A percentile compares a stretch with the other conserved stretches of the same genome.
These are phyloP conservation scores for Dasypogon diadema DNA, from an alignment of 2,888 invertebrate genomes.

Conservation along the genomic window DNA sequence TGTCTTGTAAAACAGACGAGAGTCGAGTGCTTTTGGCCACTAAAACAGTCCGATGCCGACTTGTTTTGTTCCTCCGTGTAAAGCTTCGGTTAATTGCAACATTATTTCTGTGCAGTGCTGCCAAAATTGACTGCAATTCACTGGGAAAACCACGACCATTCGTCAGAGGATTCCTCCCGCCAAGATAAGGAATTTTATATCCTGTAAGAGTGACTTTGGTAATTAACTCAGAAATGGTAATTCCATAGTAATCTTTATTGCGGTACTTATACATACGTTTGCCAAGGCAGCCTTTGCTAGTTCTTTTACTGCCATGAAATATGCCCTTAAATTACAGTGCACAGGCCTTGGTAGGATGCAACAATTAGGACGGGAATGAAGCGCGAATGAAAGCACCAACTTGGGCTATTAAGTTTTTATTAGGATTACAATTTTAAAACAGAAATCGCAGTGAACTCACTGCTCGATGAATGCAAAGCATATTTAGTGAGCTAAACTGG, in stretches of 20 bases:
- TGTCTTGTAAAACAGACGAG: conserved; percentile 34
- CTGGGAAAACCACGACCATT: conserved; percentile 48
- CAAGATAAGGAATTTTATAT: conserved; percentile 38
- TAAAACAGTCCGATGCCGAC: conserved; percentile 1
- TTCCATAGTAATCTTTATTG: conserved; percentile 11
- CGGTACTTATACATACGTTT: not conserved
- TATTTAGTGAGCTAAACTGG: no score
- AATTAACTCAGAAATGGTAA: conserved; percentile 46
- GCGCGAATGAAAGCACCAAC: no score
- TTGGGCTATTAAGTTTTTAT: no score
- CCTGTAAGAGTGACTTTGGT: conserved; percentile 18
- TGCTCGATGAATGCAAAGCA: no score
- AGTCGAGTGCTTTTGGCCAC: conserved; percentile 31
- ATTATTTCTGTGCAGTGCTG: conserved; percentile 48
- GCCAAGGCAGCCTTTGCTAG: conserved; percentile 3
- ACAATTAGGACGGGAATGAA: no score
- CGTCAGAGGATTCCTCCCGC: conserved; percentile 33
- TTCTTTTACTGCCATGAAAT: not conserved
- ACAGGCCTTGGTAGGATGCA: no score
- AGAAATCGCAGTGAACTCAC: no score
- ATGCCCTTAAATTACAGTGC: not conserved
- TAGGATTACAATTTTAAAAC: no score
- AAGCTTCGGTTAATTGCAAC: conserved; percentile 51
- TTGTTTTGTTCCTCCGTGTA: conserved; percentile 46
- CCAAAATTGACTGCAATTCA: conserved; percentile 53